Base-by-base conservation (phyloP, 2,888 invertebrate species). In the Acanthosoma haemorrhoidale region DNA sequence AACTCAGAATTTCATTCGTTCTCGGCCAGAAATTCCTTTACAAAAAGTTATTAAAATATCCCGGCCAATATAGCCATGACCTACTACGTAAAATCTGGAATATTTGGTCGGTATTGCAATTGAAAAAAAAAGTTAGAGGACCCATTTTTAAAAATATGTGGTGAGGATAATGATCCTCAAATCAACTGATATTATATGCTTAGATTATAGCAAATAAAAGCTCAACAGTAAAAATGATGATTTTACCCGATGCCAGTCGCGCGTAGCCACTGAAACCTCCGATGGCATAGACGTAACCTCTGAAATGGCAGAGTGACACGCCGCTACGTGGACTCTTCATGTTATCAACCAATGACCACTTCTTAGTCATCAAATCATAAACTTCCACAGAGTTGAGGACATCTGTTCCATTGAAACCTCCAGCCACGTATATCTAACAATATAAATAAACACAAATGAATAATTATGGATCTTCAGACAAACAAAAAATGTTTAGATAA, bases 241-340 rank as follows among this genome's bases (percentile, higher is more conserved):
- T 77, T 77, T 80, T 79, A 82, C 89, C 89, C 63, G 88, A 87
- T 74, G 84, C 85, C 5, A 92, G 82, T 58, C 92, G 81, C 34
- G 83, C 84, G 75, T 85, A 84, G 3, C 92, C 92, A 77, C 91
- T 89, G 79, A 90, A 92, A 1, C 92, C 92, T 0, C 92, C 93
- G 2, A 93, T 83, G 0, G 90, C 92, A 76, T 89, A 92, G 4
- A 93, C 78, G 41, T 84, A 84, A 74, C 86, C 86, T 36, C 85
- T 81, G 77, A 86, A 88, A 1, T 87, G 84, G 18, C 90, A 84
- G 9, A 91, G 81, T 64, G 88, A 87, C 63, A 92, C 89, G 0
- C 92, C 92, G 9, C 91, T 90, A 13, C 92, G 84, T 0, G 89
- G 87, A 64, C 85, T 85, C 15, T 83, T 80, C 92, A 93, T 90